Evolutionary conservation across 2,797 vertebrate genomes (phyloP).

Genomic region (Cercopithecus neglectus): DNA sequence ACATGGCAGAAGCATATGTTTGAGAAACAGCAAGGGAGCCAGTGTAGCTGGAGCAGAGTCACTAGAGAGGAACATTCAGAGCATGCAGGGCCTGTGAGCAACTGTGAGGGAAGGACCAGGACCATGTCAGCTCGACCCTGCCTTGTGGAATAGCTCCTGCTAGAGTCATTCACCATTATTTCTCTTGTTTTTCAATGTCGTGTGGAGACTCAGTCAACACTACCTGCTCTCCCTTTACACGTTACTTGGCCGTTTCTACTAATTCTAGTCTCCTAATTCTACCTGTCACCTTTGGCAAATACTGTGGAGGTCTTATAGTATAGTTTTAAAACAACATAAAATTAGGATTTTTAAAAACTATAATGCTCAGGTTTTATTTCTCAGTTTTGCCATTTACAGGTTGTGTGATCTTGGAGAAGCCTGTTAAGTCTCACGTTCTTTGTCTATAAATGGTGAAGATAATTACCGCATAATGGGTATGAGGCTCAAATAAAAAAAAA

Average conservation of each 20-base stretch:
- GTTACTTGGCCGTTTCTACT: background rate
- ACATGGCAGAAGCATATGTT: background rate
- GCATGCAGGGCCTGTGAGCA: background rate
- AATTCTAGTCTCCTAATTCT: background rate
- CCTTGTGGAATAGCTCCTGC: background rate
- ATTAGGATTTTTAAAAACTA: background rate
- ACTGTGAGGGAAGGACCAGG: background rate
- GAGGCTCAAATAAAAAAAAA: background rate
- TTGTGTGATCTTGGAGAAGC: background rate
- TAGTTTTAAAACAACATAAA: background rate
- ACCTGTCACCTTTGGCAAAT: background rate
- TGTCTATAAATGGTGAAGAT: background rate
- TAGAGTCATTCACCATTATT: background rate
- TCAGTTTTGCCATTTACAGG: background rate
- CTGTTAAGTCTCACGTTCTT: background rate
- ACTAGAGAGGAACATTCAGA: background rate
- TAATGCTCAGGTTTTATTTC: background rate
- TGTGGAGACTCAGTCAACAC: background rate
- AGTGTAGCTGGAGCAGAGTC: background rate
- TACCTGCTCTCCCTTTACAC: background rate
- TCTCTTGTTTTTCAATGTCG: background rate
- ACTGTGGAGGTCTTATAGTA: background rate
- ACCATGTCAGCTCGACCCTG: background rate
- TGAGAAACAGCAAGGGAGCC: background rate
- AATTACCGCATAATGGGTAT: background rate